These are phyloP conservation scores for Ormyrus rosae DNA, from an alignment of 2,888 invertebrate genomes.

Conservation along the genomic window DNA sequence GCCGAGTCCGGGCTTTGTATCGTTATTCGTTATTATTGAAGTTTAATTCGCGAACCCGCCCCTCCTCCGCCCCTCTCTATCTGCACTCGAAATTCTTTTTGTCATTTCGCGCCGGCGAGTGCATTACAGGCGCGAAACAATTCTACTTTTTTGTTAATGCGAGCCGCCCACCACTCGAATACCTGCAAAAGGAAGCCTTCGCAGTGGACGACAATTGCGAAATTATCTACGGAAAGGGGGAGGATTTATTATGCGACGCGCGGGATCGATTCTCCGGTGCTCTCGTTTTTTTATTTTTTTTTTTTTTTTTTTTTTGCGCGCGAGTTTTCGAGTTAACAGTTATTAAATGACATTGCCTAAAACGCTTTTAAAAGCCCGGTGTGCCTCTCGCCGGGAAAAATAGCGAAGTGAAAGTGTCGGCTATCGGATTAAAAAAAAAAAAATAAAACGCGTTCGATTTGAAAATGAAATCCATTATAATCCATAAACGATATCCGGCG, in stretches of 20 bases:
- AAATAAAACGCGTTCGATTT: background rate
- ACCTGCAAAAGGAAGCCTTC: too few relatives aligned
- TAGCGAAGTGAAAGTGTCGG: background rate
- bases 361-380: conserved; percentile 4
- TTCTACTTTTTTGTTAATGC: background rate
- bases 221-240: too few relatives aligned
- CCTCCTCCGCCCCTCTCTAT: background rate
- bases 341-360: background rate
- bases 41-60: conserved; percentile 31
- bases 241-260: too few relatives aligned
- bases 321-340: background rate
- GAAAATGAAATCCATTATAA: background rate
- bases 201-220: too few relatives aligned
- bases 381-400: background rate
- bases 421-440: conserved; percentile 1
- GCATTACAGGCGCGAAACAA: background rate
- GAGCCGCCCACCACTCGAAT: background rate
- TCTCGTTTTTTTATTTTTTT: background rate
- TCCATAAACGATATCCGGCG: background rate
- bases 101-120: background rate
- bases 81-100: background rate
- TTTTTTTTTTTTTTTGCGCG: background rate
- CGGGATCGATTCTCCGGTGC: too few relatives aligned
- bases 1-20: conserved; percentile 37
- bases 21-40: conserved; percentile 49